Conservation (phyloP, 2,113 vertebrate genomes). For the Capricornis sumatraensis region DNA sequence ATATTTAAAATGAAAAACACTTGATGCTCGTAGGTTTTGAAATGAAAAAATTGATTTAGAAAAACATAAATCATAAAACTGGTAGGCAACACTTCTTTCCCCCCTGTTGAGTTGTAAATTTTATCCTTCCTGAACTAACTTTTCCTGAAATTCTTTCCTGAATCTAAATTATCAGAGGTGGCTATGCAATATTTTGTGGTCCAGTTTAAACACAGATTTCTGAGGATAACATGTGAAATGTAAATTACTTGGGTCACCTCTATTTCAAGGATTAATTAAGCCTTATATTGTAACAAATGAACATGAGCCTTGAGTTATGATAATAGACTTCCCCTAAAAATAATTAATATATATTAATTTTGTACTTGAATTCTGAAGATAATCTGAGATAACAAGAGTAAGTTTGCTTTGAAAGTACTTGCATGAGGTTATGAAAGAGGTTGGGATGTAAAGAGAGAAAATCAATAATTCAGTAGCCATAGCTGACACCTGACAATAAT, state of each 20-base stretch:
- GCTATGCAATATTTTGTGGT: neutral
- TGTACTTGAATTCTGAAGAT: neutral
- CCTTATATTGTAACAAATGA: neutral
- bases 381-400: neutral
- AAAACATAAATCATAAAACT: neutral
- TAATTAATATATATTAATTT: neutral
- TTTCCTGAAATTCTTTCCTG: neutral
- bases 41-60: neutral
- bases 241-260: neutral
- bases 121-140: neutral
- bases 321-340: neutral
- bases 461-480: neutral
- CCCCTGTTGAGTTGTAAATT: neutral
- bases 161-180: neutral
- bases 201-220: neutral
- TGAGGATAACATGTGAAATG: conserved; percentile 9
- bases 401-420: neutral
- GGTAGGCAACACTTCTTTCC: neutral
- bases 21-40: neutral
- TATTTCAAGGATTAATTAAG: neutral
- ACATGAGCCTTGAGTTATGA: neutral
- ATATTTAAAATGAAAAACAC: conserved; percentile 36
- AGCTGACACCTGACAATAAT: neutral
- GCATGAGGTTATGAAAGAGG: neutral
- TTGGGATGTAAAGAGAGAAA: neutral